Conservation (phyloP, 2,888 invertebrate genomes). For the Lissocephala sabroskyi region DNA sequence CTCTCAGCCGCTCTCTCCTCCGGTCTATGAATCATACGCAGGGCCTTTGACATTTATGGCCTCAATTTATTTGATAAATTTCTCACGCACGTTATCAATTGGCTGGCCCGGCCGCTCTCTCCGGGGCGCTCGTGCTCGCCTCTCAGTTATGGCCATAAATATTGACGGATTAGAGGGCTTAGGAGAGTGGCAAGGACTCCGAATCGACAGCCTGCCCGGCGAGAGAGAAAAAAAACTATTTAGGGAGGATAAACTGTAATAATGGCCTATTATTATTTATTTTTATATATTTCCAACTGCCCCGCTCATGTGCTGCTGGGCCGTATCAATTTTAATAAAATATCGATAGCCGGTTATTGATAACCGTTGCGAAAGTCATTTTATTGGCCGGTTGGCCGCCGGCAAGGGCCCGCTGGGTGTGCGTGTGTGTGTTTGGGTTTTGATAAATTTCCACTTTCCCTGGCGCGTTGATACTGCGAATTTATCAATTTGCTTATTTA, state of each 20-base stretch:
- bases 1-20: no score
- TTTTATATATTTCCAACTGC: slow-evolving; percentile 35
- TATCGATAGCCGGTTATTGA: slow-evolving; percentile 61
- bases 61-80: slow-evolving; percentile 67
- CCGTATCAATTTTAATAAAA: slow-evolving; percentile 63
- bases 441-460: slow-evolving; percentile 49
- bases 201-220: neutral
- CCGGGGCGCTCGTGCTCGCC: neutral
- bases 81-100: slow-evolving; percentile 67
- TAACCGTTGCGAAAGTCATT: slow-evolving; percentile 63
- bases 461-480: slow-evolving; percentile 30
- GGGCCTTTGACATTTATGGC: slow-evolving; percentile 66
- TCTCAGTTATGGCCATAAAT: slow-evolving; percentile 51
- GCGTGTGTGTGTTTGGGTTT: slow-evolving; percentile 4
- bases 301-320: slow-evolving; percentile 12
- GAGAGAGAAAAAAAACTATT: slow-evolving; percentile 41
- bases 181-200: slow-evolving; percentile 52
- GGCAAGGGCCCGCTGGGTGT: neutral
- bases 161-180: slow-evolving; percentile 59
- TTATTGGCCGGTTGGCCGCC: slow-evolving; percentile 26
- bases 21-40: slow-evolving; percentile 53
- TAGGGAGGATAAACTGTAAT: slow-evolving; percentile 54
- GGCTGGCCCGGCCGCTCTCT: slow-evolving; percentile 16
- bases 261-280: slow-evolving; percentile 62
- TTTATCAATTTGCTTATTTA: slow-evolving; percentile 34